Conservation (phyloP, 2,888 invertebrate species). For the Imbricaverruca yamaguchii region DNA sequence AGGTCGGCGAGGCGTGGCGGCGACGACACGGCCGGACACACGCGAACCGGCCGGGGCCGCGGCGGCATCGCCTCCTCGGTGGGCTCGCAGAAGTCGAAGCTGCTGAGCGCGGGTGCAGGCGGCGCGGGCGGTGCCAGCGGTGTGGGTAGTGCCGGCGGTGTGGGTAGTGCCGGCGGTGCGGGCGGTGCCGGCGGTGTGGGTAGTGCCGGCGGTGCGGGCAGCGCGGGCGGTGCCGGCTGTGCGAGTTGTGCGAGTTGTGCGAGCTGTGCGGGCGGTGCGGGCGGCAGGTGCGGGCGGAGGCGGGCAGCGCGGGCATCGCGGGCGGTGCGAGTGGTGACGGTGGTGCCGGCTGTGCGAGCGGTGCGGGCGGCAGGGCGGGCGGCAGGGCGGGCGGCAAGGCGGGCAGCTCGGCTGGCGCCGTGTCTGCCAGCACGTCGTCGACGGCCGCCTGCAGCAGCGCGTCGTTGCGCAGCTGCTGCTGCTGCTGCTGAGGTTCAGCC, state of each 20-base stretch:
- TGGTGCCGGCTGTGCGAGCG: too few relatives aligned
- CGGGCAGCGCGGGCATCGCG: too few relatives aligned
- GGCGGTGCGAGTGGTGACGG: too few relatives aligned
- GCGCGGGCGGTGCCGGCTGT: background rate
- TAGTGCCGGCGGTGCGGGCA: background rate
- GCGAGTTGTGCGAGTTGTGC: too few relatives aligned
- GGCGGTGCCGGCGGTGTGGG: too few relatives aligned
- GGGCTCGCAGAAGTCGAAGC: background rate
- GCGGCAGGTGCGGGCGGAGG: background rate
- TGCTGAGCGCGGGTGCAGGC: background rate
- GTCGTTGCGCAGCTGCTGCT: background rate
- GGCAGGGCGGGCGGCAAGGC: background rate
- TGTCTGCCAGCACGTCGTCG: slow-evolving; percentile 10
- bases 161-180: too few relatives aligned
- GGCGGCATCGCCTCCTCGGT: background rate
- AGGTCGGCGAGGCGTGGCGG: background rate
- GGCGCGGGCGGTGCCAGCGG: too few relatives aligned
- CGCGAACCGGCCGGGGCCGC: slow-evolving; percentile 3
- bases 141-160: too few relatives aligned
- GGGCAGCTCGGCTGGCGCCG: background rate
- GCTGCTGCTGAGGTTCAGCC: background rate
- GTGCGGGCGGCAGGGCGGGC: background rate
- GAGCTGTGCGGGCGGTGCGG: too few relatives aligned
- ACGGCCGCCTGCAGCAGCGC: slow-evolving; percentile 18
- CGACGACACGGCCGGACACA: background rate